A percentile compares a stretch with the other conserved stretches of the same genome.
phyloP scores from a whole-genome alignment of 2,797 vertebrate species.

The Pangasius sanitwongsei region DNA sequence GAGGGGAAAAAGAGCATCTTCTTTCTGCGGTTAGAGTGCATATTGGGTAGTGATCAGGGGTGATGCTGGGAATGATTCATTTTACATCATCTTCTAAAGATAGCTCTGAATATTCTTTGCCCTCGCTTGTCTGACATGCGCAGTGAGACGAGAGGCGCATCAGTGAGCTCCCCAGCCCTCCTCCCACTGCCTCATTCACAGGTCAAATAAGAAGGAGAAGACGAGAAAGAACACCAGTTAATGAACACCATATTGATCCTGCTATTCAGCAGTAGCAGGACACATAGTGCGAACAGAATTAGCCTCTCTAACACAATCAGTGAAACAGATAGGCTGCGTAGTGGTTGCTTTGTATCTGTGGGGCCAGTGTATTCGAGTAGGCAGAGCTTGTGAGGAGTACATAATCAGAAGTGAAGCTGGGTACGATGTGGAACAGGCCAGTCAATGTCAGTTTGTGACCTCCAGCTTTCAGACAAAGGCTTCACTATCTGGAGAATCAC shows the following conservation, averaged over 20 bases:
- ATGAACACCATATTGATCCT: slow-evolving; percentile 38
- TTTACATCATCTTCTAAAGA: slow-evolving; percentile 74
- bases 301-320: slow-evolving; percentile 31
- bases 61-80: slow-evolving; percentile 48
- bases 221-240: slow-evolving; percentile 32
- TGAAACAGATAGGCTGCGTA: not conserved
- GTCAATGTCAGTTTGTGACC: not conserved
- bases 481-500: not conserved
- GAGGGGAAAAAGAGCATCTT: not conserved
- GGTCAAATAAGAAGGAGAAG: slow-evolving; percentile 39
- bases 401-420: slow-evolving; percentile 66
- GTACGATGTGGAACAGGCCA: slow-evolving; percentile 50
- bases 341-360: not conserved
- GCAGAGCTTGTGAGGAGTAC: slow-evolving; percentile 46
- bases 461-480: not conserved
- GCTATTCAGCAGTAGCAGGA: slow-evolving; percentile 22
- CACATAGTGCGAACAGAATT: slow-evolving; percentile 25
- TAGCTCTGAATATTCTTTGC: slow-evolving; percentile 69
- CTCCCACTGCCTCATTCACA: slow-evolving; percentile 56
- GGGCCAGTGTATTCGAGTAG: not conserved
- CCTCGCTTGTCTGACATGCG: slow-evolving; percentile 65
- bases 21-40: not conserved
- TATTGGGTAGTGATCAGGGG: slow-evolving; percentile 21
- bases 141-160: slow-evolving; percentile 48
- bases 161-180: slow-evolving; percentile 27